phyloP scores from a whole-genome alignment of 2,113 vertebrate species.

The Rhombomys opimus region DNA sequence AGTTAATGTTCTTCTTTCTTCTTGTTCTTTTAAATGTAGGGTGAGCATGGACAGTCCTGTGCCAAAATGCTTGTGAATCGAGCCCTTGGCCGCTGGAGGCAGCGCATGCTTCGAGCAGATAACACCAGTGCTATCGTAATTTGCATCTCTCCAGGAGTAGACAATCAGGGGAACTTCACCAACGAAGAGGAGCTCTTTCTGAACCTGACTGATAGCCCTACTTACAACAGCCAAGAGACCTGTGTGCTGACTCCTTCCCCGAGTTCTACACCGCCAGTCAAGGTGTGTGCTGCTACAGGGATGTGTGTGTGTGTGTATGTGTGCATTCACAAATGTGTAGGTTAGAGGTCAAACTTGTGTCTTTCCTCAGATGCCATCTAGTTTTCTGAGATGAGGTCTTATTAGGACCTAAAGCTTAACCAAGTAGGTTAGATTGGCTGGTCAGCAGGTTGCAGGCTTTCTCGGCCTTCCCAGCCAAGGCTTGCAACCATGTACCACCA shows the following conservation, averaged over 20 bases:
- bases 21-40: slow-evolving; percentile 83
- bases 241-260: slow-evolving; percentile 86
- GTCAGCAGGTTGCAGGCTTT: neutral
- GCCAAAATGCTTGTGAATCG: slow-evolving; percentile 94
- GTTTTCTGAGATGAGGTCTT: neutral
- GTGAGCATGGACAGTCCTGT: slow-evolving; percentile 93
- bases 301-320: neutral
- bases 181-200: slow-evolving; percentile 92
- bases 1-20: slow-evolving; percentile 18
- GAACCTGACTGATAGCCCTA: slow-evolving; percentile 92
- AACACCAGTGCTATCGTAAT: slow-evolving; percentile 98
- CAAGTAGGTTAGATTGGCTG: neutral
- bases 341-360: neutral
- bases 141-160: slow-evolving; percentile 90
- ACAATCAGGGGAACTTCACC: slow-evolving; percentile 85
- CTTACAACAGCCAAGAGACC: slow-evolving; percentile 87
- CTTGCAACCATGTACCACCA: neutral
- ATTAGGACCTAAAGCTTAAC: neutral
- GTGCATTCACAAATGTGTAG: neutral
- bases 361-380: neutral
- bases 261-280: slow-evolving; percentile 89
- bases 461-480: neutral
- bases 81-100: slow-evolving; percentile 95
- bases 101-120: slow-evolving; percentile 97
- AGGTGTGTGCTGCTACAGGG: slow-evolving; percentile 84